These are phyloP conservation scores for Drosophila helvetica DNA, from an alignment of 2,888 invertebrate genomes.

Conservation along the genomic window DNA sequence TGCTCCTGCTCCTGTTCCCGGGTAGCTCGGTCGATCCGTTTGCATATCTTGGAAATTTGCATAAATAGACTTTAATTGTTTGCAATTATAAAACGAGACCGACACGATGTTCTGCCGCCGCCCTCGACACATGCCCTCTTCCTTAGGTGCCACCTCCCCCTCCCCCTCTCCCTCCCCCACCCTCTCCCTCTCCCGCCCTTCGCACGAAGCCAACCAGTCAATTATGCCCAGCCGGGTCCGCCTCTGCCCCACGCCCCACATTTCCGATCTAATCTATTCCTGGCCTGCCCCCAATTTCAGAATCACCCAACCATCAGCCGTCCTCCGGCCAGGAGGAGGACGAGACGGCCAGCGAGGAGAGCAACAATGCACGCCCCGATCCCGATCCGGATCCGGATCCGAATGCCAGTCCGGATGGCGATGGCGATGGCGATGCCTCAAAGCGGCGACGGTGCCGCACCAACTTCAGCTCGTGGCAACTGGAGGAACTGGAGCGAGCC, in stretches of 20 bases:
- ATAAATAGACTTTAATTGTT: constrained; percentile 82
- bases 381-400: background rate
- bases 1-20: constrained; percentile 29
- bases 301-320: constrained; percentile 22
- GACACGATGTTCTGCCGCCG: constrained; percentile 11
- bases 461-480: constrained; percentile 96
- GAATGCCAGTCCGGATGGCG: constrained; percentile 2
- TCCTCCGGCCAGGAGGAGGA: constrained; percentile 31
- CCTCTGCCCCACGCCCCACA: background rate
- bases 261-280: constrained; percentile 59
- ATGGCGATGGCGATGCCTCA: constrained; percentile 81
- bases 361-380: constrained; percentile 7
- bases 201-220: constrained; percentile 37
- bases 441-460: constrained; percentile 96
- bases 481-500: constrained; percentile 96
- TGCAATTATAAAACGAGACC: constrained; percentile 78
- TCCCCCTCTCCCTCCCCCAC: too few relatives aligned
- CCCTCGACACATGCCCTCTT: constrained; percentile 10
- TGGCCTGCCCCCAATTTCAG: constrained; percentile 50
- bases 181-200: too few relatives aligned
- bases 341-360: constrained; percentile 85
- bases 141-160: background rate
- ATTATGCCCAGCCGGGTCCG: constrained; percentile 51
- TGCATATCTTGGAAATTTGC: constrained; percentile 80
- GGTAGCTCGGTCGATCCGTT: constrained; percentile 35